Conservation (phyloP, 1,140 invertebrate species). For the Drosophila burlai region DNA sequence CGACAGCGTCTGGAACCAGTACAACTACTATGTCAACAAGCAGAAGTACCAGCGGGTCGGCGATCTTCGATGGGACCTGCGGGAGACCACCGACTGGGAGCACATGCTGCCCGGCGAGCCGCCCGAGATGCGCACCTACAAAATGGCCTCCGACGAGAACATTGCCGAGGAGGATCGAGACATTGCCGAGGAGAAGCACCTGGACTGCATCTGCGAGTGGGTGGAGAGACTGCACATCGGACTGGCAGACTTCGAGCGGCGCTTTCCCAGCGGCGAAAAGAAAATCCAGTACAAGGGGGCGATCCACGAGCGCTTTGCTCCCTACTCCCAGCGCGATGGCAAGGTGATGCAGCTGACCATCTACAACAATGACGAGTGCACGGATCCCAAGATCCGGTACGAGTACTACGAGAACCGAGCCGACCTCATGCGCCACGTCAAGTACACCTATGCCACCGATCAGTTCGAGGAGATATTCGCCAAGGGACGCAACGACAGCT, state of each 20-base stretch:
- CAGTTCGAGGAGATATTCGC: slow-evolving; percentile 89
- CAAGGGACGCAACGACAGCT: slow-evolving; percentile 89
- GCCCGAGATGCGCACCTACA: slow-evolving; percentile 82
- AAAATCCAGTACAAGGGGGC: slow-evolving; percentile 91
- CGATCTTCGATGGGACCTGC: slow-evolving; percentile 87
- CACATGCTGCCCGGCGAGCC: slow-evolving; percentile 90
- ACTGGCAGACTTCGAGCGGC: slow-evolving; percentile 89
- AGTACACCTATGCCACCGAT: slow-evolving; percentile 87
- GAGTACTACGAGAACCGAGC: slow-evolving; percentile 90
- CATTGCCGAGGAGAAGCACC: slow-evolving; percentile 88
- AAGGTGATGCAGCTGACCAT: slow-evolving; percentile 89
- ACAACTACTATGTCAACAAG: slow-evolving; percentile 92
- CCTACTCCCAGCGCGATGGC: slow-evolving; percentile 89
- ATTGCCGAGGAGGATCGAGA: slow-evolving; percentile 60
- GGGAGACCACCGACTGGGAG: slow-evolving; percentile 88
- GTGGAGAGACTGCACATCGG: slow-evolving; percentile 90
- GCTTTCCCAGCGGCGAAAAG: slow-evolving; percentile 91
- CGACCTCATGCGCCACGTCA: slow-evolving; percentile 88
- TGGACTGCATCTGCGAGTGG: slow-evolving; percentile 92
- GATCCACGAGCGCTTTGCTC: slow-evolving; percentile 91
- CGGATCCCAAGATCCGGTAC: slow-evolving; percentile 86
- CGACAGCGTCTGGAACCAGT: slow-evolving; percentile 94
- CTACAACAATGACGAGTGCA: slow-evolving; percentile 90
- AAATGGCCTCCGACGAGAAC: slow-evolving; percentile 84
- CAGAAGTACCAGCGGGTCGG: slow-evolving; percentile 87